Evolutionary conservation across 2,888 invertebrate genomes (phyloP).

Genomic region (Cosmia trapezina): DNA sequence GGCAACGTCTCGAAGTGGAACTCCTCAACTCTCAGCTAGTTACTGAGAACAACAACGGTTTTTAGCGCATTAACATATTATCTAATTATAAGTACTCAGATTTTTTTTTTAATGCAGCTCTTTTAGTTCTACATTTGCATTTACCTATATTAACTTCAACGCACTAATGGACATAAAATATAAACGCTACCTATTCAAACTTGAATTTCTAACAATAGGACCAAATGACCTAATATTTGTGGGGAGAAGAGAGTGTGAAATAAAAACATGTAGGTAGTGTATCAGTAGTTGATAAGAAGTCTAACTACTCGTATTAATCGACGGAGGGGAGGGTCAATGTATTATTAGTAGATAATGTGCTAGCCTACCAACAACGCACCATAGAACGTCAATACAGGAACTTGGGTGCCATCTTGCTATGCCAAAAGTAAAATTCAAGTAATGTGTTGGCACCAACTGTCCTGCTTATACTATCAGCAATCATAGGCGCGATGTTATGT

Average conservation of each 20-base stretch:
- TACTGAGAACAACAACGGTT: conserved; percentile 28
- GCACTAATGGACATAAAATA: not conserved
- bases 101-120: conserved; percentile 4
- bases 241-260: not conserved
- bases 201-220: not conserved
- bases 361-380: conserved; percentile 5
- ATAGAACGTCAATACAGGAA: conserved; percentile 9
- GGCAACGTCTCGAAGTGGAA: not conserved
- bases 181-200: conserved; percentile 10
- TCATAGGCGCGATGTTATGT: conserved; percentile 18
- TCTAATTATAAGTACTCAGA: conserved; percentile 16
- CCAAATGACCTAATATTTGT: not conserved
- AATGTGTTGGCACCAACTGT: conserved; percentile 42
- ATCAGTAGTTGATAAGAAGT: conserved; percentile 26
- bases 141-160: not conserved
- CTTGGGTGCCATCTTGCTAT: not conserved
- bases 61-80: conserved; percentile 31
- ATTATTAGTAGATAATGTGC: conserved; percentile 20
- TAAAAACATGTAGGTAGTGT: conserved; percentile 18
- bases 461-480: conserved; percentile 21
- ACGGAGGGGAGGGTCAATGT: conserved; percentile 20
- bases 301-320: conserved; percentile 18
- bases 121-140: conserved; percentile 8
- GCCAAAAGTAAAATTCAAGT: conserved; percentile 41
- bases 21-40: conserved; percentile 4